Conservation (phyloP, 2,113 vertebrate genomes). For the Xenopus tropicalis region DNA sequence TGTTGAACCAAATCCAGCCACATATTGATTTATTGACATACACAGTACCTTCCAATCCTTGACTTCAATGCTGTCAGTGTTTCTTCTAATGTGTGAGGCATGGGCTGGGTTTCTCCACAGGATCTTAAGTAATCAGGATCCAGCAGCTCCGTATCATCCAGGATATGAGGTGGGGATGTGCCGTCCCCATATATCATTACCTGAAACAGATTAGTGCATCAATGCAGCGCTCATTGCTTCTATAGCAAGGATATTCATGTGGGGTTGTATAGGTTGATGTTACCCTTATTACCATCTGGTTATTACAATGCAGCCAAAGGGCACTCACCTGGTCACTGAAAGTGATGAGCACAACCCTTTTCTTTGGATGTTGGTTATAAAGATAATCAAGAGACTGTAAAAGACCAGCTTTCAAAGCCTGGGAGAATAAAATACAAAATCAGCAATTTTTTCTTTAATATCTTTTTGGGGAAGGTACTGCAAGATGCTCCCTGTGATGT, state of each 20-base stretch:
- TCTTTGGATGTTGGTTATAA: background rate
- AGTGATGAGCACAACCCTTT: slow-evolving; percentile 30
- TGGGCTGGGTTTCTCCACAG: slow-evolving; percentile 51
- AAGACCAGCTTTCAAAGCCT: slow-evolving; percentile 27
- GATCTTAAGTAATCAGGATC: slow-evolving; percentile 65
- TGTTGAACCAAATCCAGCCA: too few species aligned
- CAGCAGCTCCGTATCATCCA: slow-evolving; percentile 62
- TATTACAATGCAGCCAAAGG: too few species aligned
- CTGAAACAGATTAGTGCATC: slow-evolving; percentile 43
- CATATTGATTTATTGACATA: too few species aligned
- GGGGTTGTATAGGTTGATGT: too few species aligned
- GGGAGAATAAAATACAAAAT: background rate
- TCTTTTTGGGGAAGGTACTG: background rate
- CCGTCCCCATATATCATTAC: slow-evolving; percentile 71
- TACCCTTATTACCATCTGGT: too few species aligned
- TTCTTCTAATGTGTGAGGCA: slow-evolving; percentile 64
- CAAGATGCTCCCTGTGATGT: background rate
- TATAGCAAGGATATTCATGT: too few species aligned
- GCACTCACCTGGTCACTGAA: slow-evolving; percentile 33
- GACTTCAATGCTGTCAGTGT: slow-evolving; percentile 49
- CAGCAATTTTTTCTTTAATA: background rate
- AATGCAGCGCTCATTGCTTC: too few species aligned
- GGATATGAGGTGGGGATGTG: slow-evolving; percentile 53
- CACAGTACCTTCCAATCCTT: slow-evolving; percentile 48
- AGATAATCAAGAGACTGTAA: slow-evolving; percentile 3